phyloP scores from a whole-genome alignment of 2,797 vertebrate genomes.

The Phyllotis vaccarum region DNA sequence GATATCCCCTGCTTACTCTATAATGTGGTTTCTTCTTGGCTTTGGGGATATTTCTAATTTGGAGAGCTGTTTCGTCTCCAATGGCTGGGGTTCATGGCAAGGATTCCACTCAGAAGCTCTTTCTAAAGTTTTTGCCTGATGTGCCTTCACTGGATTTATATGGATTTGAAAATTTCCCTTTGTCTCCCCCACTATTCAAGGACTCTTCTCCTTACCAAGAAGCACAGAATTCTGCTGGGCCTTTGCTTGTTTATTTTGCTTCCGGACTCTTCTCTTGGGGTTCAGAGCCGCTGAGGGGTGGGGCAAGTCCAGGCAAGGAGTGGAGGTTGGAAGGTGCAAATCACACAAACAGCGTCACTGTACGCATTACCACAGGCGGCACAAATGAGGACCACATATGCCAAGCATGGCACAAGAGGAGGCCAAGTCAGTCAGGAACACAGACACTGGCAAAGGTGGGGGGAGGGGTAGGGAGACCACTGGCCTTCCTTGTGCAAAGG shows the following conservation, averaged over 20 bases:
- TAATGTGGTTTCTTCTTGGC: constrained; percentile 71
- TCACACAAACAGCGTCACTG: constrained; percentile 81
- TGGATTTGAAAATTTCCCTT: constrained; percentile 56
- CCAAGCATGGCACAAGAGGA: constrained; percentile 81
- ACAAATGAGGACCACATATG: constrained; percentile 81
- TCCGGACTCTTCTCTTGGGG: constrained; percentile 81
- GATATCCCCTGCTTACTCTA: constrained; percentile 41
- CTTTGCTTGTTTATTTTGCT: constrained; percentile 84
- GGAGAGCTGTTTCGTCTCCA: constrained; percentile 60
- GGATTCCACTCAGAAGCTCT: constrained; percentile 71
- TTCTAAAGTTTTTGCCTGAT: constrained; percentile 75
- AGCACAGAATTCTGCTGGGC: constrained; percentile 84
- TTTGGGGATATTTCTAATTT: constrained; percentile 73
- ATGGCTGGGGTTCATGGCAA: constrained; percentile 70
- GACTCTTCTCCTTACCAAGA: constrained; percentile 77
- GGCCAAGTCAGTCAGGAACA: constrained; percentile 83
- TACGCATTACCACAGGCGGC: constrained; percentile 83
- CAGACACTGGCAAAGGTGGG: constrained; percentile 79
- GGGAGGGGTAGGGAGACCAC: constrained; percentile 74
- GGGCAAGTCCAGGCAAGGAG: constrained; percentile 75
- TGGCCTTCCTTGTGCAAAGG: constrained; percentile 79
- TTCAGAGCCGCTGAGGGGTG: constrained; percentile 77
- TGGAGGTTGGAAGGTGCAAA: constrained; percentile 52
- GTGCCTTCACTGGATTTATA: constrained; percentile 82
- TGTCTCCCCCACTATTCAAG: constrained; percentile 61